These are phyloP conservation scores for Zaprionus lineosus DNA, from an alignment of 2,888 invertebrate genomes.

Conservation along the genomic window DNA sequence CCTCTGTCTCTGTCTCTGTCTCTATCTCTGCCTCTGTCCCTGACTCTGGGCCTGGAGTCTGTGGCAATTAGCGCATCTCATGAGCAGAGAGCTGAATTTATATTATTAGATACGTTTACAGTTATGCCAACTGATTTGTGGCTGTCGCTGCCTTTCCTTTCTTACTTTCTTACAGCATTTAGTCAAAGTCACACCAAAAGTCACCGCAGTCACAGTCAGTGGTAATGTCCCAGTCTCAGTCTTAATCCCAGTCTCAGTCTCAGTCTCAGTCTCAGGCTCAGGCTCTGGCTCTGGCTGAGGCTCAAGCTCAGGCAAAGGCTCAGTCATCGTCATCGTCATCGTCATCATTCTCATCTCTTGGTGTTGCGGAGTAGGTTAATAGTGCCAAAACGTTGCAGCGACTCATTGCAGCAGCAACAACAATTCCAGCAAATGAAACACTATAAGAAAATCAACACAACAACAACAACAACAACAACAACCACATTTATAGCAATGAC, in stretches of 20 bases:
- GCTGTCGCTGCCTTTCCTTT: conserved; percentile 61
- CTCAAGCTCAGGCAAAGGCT: conserved; percentile 16
- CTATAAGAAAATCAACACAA: no score
- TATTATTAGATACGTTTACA: conserved; percentile 71
- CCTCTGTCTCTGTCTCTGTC: no score
- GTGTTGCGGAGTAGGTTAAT: conserved; percentile 71
- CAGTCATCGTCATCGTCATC: conserved; percentile 49
- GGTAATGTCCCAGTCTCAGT: conserved; percentile 5
- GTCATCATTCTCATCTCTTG: conserved; percentile 64
- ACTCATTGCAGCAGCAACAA: conserved; percentile 46
- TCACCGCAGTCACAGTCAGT: conserved; percentile 11
- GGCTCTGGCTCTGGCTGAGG: conserved; percentile 16
- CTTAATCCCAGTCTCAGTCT: conserved; percentile 1
- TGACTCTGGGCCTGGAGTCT: conserved; percentile 1
- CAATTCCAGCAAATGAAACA: no score
- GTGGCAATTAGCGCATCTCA: conserved; percentile 65
- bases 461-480: conserved; percentile 27
- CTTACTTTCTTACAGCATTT: conserved; percentile 63
- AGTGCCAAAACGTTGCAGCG: conserved; percentile 72
- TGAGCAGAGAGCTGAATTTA: conserved; percentile 59
- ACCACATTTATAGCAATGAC: conserved; percentile 57
- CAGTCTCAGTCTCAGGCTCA: conserved; percentile 23
- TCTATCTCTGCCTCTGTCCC: no score
- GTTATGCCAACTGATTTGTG: conserved; percentile 70
- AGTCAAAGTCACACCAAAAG: conserved; percentile 69